Percentiles rank a stretch among this genome's conserved stretches.
phyloP scores from a whole-genome alignment of 2,113 vertebrate genomes.

The Tetrao urogallus region DNA sequence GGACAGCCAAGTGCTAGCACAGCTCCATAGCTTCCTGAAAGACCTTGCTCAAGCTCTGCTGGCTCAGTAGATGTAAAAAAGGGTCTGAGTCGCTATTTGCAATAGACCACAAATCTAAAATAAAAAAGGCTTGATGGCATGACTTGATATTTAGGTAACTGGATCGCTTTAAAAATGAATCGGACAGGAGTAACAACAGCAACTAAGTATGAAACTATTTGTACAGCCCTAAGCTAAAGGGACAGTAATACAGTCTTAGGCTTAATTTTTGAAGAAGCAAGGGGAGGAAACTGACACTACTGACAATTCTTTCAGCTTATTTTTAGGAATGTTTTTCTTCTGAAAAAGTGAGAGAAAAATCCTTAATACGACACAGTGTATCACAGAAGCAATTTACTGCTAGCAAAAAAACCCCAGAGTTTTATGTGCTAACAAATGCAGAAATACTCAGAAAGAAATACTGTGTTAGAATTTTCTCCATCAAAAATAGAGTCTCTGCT shows the following conservation, averaged over 20 bases:
- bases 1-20: neutral
- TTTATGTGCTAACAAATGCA: neutral
- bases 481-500: neutral
- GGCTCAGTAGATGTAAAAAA: neutral
- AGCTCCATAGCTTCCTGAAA: neutral
- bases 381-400: neutral
- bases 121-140: neutral
- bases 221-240: neutral
- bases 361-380: neutral
- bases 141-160: neutral
- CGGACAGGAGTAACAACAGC: neutral
- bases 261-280: neutral
- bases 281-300: neutral
- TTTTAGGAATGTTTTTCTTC: conserved; percentile 15
- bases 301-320: conserved; percentile 10
- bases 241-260: neutral
- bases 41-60: neutral
- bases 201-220: neutral
- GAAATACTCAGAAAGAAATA: neutral
- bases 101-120: neutral
- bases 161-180: neutral
- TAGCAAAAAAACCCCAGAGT: neutral
- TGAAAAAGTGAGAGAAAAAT: neutral
- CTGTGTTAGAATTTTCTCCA: neutral
- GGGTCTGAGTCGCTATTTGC: fast-evolving